Evolutionary conservation across 2,113 vertebrate genomes (phyloP), one percentile per base, ranked within the genome.

Genomic region (Pomatostomus ruficeps): DNA sequence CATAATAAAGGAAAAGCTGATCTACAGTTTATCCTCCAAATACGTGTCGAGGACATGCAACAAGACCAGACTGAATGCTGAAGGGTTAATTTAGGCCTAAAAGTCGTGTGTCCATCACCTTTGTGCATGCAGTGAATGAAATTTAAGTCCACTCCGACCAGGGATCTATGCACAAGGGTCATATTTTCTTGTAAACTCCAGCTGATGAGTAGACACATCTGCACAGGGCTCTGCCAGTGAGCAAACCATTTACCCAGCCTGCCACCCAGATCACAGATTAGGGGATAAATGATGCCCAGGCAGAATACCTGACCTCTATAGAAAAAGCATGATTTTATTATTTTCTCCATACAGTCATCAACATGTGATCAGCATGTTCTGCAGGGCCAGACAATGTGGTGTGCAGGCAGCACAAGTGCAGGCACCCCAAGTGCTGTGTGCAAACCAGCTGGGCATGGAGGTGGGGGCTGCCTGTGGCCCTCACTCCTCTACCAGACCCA

Each of bases 241-340:
- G 51, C 13, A 76, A 82, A 81, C 48, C 23, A 29, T 33, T 54
- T 35, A 28, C 63, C 65, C 78, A 67, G 45, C 68, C 92, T 89
- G 77, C 52, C 92, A 65, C 55, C 73, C 91, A 91, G 80, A 91
- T 40, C 49, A 21, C 75, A 94, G 88, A 95, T 89, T 55, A 88
- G 57, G 38, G 57, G 18, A 45, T 72, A 85, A 89, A 46, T 6
- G 5, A 42, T 38, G 89, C 45, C 62, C 61, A 87, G 70, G 49
- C 66, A 91, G 54, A 91, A 59, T n/a, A 62, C 33, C 66, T 72
- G 62, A 75, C 74, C 93, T 87, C 81, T 33, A 10, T 0, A 72
- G 66, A 72, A 91, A 94, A 78, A 61, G 66, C 6, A 0, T 3
- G 52, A 63, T 52, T 81, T 63, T 38, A 16, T 85, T 63, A 6